Evolutionary conservation across 2,888 invertebrate genomes (phyloP).

Genomic region (Diadegma fenestrale): DNA sequence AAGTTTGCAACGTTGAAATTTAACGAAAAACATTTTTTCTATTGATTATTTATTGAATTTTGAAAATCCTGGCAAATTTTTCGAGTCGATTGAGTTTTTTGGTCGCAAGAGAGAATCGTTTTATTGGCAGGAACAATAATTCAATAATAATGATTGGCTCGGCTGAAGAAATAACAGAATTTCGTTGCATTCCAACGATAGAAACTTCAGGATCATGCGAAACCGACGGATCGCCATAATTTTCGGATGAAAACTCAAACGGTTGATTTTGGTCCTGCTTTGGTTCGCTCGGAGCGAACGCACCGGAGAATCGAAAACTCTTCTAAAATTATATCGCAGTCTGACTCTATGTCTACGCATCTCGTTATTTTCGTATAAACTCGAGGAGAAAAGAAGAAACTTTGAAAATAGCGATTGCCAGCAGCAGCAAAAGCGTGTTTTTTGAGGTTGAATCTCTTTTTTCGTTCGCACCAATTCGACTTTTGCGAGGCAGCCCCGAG

Average conservation of each 20-base stretch:
- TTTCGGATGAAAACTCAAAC: background rate
- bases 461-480: slow-evolving; percentile 35
- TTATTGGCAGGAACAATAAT: no score
- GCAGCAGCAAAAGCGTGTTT: background rate
- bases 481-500: slow-evolving; percentile 24
- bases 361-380: slow-evolving; percentile 7
- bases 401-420: slow-evolving; percentile 38
- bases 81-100: no score
- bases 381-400: background rate
- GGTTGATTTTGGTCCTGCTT: background rate
- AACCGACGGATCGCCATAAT: background rate
- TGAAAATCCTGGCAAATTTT: no score
- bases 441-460: slow-evolving; percentile 7
- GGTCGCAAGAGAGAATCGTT: no score
- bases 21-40: no score
- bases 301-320: slow-evolving; percentile 39
- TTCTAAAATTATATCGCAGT: slow-evolving; percentile 59
- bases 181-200: no score
- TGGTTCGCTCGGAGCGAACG: background rate
- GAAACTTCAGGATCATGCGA: no score
- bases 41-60: no score
- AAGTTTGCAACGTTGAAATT: no score
- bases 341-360: slow-evolving; percentile 21
- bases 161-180: no score
- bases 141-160: no score